phyloP scores from a whole-genome alignment of 2,113 vertebrate species.

The Origma solitaria region DNA sequence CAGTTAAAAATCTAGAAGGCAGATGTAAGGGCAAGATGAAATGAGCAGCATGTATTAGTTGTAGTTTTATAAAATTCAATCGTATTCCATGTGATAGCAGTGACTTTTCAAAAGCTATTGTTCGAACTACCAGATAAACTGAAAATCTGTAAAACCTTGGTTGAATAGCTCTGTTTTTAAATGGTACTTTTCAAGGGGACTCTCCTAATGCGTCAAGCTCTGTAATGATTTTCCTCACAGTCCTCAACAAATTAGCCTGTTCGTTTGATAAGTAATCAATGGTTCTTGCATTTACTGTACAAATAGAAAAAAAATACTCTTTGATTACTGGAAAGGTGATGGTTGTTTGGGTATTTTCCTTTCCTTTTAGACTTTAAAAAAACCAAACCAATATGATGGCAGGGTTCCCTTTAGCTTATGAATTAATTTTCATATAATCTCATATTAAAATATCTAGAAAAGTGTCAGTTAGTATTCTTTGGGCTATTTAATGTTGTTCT shows the following conservation, averaged over 20 bases:
- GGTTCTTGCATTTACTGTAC: not conserved
- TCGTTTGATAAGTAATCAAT: conserved; percentile 22
- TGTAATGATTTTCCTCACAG: not conserved
- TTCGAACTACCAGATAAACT: not conserved
- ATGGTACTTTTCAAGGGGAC: not conserved
- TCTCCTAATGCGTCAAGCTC: not conserved
- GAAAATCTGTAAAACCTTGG: not conserved
- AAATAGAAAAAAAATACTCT: not conserved
- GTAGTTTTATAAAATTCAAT: not conserved
- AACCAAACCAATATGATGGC: rapidly evolving
- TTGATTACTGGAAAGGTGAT: not conserved
- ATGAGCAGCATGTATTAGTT: not conserved
- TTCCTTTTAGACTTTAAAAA: not conserved
- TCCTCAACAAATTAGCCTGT: not conserved
- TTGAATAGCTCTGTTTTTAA: not conserved
- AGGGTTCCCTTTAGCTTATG: not conserved
- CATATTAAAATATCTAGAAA: not conserved
- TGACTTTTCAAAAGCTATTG: not conserved
- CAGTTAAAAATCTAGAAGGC: not conserved
- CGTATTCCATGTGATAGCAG: not conserved
- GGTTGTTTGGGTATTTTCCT: not conserved
- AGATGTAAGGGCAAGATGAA: not conserved
- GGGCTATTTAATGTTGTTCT: not conserved
- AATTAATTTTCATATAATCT: not conserved
- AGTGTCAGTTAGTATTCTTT: not conserved